Evolutionary conservation across 2,888 invertebrate genomes (phyloP).

Genomic region (Apodemia duryi): DNA sequence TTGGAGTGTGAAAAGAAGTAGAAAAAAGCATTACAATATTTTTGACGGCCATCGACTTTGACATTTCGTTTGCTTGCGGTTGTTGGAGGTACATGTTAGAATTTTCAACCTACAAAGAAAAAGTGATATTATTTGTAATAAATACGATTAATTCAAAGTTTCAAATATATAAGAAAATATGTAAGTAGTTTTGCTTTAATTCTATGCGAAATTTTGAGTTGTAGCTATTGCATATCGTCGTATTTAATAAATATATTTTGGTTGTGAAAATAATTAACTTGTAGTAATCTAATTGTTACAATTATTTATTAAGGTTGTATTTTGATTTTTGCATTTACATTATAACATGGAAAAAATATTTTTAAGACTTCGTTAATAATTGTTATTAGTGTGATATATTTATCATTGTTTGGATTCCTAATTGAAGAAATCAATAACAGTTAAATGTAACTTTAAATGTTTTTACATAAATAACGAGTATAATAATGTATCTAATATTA

Average conservation of each 20-base stretch:
- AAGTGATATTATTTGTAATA: conserved; percentile 6
- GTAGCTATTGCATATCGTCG: not conserved
- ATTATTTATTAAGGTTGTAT: not conserved
- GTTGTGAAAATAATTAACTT: conserved; percentile 12
- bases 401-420: conserved; percentile 33
- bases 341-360: not conserved
- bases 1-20: conserved; percentile 12
- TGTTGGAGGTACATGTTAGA: conserved; percentile 7
- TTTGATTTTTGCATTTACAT: not conserved
- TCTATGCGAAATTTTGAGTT: not conserved
- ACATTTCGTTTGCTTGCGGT: conserved; percentile 9
- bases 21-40: not conserved
- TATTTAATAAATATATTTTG: conserved; percentile 8
- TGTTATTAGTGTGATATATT: not conserved
- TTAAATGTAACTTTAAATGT: conserved; percentile 16
- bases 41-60: conserved; percentile 3
- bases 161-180: not conserved
- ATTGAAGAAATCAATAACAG: conserved; percentile 31
- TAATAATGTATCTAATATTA: too few species aligned
- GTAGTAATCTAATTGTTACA: not conserved
- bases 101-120: conserved; percentile 10
- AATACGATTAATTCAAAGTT: not conserved
- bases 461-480: too few species aligned
- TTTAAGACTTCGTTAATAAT: not conserved
- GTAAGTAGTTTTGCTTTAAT: not conserved